Evolutionary conservation across 1,140 invertebrate species (phyloP).

Genomic region (Drosophila asahinai): DNA sequence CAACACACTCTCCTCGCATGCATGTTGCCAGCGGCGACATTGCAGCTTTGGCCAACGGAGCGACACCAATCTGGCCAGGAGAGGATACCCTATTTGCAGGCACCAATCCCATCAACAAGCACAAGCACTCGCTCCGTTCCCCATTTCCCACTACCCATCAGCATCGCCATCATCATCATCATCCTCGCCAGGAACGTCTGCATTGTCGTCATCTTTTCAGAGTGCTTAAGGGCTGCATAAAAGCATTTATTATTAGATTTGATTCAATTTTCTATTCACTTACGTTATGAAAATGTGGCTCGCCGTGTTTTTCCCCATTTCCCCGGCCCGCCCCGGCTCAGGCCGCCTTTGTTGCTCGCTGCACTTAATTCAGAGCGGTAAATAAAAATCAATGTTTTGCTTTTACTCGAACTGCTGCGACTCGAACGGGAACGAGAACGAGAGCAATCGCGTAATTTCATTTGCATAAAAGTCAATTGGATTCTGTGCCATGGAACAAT

Average conservation of each 20-base stretch:
- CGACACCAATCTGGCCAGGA: slow-evolving; percentile 70
- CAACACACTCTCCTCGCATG: slow-evolving; percentile 44
- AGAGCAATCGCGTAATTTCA: slow-evolving; percentile 75
- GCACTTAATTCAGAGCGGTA: slow-evolving; percentile 77
- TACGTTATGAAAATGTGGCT: slow-evolving; percentile 83
- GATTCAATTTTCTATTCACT: slow-evolving; percentile 84
- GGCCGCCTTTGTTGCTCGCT: slow-evolving; percentile 25
- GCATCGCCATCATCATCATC: slow-evolving; percentile 16
- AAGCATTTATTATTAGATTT: slow-evolving; percentile 84
- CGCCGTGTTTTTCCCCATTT: slow-evolving; percentile 43
- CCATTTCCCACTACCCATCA: neutral
- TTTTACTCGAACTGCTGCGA: slow-evolving; percentile 46
- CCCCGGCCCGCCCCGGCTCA: neutral
- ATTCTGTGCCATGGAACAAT: slow-evolving; percentile 71
- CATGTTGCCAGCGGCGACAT: slow-evolving; percentile 66
- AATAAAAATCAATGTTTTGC: slow-evolving; percentile 81
- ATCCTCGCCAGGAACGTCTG: slow-evolving; percentile 36
- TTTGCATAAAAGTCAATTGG: slow-evolving; percentile 84
- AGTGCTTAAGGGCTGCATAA: slow-evolving; percentile 84
- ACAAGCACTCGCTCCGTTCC: neutral
- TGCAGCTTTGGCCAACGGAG: slow-evolving; percentile 71
- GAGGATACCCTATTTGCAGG: slow-evolving; percentile 26
- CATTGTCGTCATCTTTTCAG: slow-evolving; percentile 80
- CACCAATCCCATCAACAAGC: slow-evolving; percentile 3
- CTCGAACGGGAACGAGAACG: slow-evolving; percentile 21